phyloP scores from a whole-genome alignment of 1,140 invertebrate species.

The Calycopis cecrops region DNA sequence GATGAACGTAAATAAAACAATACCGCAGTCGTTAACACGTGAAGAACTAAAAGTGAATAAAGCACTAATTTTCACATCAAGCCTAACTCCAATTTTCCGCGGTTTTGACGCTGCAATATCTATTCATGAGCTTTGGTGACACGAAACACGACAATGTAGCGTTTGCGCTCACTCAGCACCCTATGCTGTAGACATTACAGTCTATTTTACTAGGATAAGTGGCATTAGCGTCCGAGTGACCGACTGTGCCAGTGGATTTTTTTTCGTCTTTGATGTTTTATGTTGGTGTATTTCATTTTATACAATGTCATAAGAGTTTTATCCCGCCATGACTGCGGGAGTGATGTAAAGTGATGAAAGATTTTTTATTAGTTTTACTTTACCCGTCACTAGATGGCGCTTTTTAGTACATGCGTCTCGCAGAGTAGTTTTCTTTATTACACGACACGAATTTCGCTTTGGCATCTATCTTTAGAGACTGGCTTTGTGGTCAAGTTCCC shows the following conservation, averaged over 20 bases:
- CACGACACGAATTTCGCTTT: not conserved
- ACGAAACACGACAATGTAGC: slow-evolving; percentile 19
- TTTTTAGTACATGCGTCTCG: not conserved
- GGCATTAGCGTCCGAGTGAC: slow-evolving; percentile 2
- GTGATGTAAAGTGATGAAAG: not conserved
- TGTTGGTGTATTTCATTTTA: slow-evolving; percentile 14
- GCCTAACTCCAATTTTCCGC: slow-evolving; percentile 45
- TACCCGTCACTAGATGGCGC: not conserved
- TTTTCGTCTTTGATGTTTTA: slow-evolving; percentile 13
- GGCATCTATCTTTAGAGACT: not conserved
- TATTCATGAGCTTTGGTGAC: slow-evolving; percentile 51
- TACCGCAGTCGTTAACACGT: slow-evolving; percentile 1
- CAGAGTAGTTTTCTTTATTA: not conserved
- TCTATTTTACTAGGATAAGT: slow-evolving; percentile 8
- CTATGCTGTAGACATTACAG: slow-evolving; percentile 16
- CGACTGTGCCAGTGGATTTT: too few relatives aligned
- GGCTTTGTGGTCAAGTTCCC: too few relatives aligned
- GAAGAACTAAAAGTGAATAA: slow-evolving; percentile 21
- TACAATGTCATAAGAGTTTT: slow-evolving; percentile 16
- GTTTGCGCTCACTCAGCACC: slow-evolving; percentile 12
- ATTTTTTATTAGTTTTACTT: not conserved
- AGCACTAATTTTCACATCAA: slow-evolving; percentile 42
- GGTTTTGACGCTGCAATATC: slow-evolving; percentile 53
- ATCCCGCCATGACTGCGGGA: not conserved
- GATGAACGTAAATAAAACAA: too few relatives aligned